phyloP scores from a whole-genome alignment of 2,113 vertebrate species.

The Paracanthobrama guichenoti region DNA sequence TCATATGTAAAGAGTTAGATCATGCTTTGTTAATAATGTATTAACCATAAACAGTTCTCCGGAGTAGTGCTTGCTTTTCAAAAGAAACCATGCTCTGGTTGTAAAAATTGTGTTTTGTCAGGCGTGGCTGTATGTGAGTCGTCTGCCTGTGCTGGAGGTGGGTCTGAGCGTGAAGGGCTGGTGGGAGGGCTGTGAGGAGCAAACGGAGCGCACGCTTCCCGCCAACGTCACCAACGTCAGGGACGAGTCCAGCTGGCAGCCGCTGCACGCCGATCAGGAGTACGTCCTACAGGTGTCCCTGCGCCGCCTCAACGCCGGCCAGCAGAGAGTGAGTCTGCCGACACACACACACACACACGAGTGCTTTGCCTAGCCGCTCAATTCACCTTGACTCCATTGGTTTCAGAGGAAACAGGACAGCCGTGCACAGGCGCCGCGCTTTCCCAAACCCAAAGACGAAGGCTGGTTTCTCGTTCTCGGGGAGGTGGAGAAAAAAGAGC shows the following conservation, averaged over 20 bases:
- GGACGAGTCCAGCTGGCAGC: slow-evolving; percentile 84
- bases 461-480: slow-evolving; percentile 95
- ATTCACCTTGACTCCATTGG: background rate
- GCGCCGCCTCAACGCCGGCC: slow-evolving; percentile 79
- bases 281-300: slow-evolving; percentile 93
- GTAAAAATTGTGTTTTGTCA: slow-evolving; percentile 60
- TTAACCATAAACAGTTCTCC: no score
- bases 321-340: slow-evolving; percentile 80
- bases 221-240: slow-evolving; percentile 66
- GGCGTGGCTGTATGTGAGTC: slow-evolving; percentile 90
- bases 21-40: no score
- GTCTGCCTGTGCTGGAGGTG: slow-evolving; percentile 86
- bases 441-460: slow-evolving; percentile 94
- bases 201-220: slow-evolving; percentile 77
- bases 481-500: slow-evolving; percentile 90
- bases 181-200: slow-evolving; percentile 80
- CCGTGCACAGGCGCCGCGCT: slow-evolving; percentile 86
- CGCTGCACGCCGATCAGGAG: slow-evolving; percentile 93
- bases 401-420: slow-evolving; percentile 89
- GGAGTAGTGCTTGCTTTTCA: no score
- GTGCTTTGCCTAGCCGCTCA: background rate
- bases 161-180: slow-evolving; percentile 87
- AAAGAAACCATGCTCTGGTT: no score
- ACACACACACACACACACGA: background rate
- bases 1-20: no score